Evolutionary conservation across 2,888 invertebrate genomes (phyloP).

Genomic region (Notocelia uddmanniana): DNA sequence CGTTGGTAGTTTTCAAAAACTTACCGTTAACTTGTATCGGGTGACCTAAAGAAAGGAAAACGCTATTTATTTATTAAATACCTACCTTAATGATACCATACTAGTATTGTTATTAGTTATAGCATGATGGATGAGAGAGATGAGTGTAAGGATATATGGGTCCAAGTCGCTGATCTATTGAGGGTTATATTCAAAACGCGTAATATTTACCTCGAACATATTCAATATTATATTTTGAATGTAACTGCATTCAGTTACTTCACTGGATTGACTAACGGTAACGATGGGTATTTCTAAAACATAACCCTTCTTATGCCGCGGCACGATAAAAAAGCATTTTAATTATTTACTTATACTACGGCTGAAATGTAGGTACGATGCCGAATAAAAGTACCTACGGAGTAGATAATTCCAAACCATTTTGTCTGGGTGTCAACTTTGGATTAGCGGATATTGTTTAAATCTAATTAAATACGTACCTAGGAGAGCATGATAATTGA

Average conservation of each 20-base stretch:
- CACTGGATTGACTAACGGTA: conserved; percentile 1
- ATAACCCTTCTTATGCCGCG: too few relatives aligned
- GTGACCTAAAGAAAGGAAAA: conserved; percentile 63
- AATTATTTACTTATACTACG: too few relatives aligned
- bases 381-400: too few relatives aligned
- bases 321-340: too few relatives aligned
- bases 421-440: too few relatives aligned
- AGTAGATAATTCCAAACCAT: too few relatives aligned
- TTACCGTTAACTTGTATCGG: conserved; percentile 66
- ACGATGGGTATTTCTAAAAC: too few relatives aligned
- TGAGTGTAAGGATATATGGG: conserved; percentile 64
- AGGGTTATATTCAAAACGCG: conserved; percentile 12
- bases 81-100: conserved; percentile 65
- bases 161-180: conserved; percentile 55
- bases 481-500: too few relatives aligned
- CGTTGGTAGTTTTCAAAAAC: conserved; percentile 52
- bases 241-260: conserved; percentile 8
- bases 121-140: conserved; percentile 66
- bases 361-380: too few relatives aligned
- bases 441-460: too few relatives aligned
- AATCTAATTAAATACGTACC: too few relatives aligned
- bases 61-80: conserved; percentile 59
- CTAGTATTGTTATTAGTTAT: conserved; percentile 77
- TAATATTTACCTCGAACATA: too few relatives aligned
- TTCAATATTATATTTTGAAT: conserved; percentile 12